phyloP scores from a whole-genome alignment of 2,888 invertebrate species.

The Drosophila affinis region DNA sequence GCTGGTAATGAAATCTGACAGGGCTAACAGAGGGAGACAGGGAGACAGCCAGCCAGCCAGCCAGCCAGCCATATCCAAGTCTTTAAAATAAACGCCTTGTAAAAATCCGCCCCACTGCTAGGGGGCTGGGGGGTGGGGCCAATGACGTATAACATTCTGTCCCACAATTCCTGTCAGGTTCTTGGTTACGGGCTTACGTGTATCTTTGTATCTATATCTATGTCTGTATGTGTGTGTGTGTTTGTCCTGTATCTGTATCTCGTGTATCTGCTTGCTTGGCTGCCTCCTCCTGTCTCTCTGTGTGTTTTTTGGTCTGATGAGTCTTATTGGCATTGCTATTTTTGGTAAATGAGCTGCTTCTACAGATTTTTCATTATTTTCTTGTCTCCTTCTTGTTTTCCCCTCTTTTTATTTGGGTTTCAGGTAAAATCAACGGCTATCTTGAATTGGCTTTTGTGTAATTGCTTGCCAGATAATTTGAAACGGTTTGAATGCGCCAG shows the following conservation, averaged over 20 bases:
- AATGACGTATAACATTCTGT: slow-evolving; percentile 21
- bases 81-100: slow-evolving; percentile 32
- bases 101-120: neutral
- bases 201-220: neutral
- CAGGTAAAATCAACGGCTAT: neutral
- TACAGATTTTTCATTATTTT: slow-evolving; percentile 13
- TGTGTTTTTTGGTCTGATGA: slow-evolving; percentile 10
- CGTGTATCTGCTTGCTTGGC: neutral
- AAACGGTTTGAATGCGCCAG: neutral
- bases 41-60: slow-evolving; percentile 3
- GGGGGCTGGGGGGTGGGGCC: neutral
- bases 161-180: slow-evolving; percentile 11
- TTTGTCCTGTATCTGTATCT: neutral
- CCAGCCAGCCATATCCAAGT: slow-evolving; percentile 4
- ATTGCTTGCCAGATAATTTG: neutral
- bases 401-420: neutral
- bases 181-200: neutral
- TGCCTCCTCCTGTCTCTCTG: neutral
- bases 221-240: neutral
- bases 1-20: slow-evolving; percentile 61
- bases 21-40: slow-evolving; percentile 24
- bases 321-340: slow-evolving; percentile 25
- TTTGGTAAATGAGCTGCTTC: neutral
- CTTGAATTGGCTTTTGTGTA: neutral
- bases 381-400: neutral